A percentile compares a stretch with the other conserved stretches of the same genome.
phyloP scores from a whole-genome alignment of 2,888 invertebrate genomes.

The Neoitamus cyanurus region DNA sequence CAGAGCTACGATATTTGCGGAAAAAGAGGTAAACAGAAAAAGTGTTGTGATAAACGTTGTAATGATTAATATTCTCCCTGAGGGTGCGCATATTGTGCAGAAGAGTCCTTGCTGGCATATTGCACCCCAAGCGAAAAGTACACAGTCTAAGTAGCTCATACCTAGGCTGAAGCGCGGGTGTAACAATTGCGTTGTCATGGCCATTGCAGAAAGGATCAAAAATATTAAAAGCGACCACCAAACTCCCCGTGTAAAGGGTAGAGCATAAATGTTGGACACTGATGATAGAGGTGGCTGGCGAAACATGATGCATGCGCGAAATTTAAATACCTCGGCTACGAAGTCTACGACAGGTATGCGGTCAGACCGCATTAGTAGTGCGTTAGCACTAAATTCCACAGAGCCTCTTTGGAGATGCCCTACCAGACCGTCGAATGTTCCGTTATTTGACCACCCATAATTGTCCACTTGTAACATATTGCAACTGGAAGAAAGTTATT shows the following conservation, averaged over 20 bases:
- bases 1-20: constrained; percentile 74
- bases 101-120: constrained; percentile 74
- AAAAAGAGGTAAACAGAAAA: constrained; percentile 74
- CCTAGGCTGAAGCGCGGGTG: constrained; percentile 58
- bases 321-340: constrained; percentile 68
- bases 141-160: constrained; percentile 65
- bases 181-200: constrained; percentile 58
- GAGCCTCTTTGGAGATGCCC: constrained; percentile 70
- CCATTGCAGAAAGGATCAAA: constrained; percentile 58
- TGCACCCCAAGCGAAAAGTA: constrained; percentile 70
- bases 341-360: constrained; percentile 69
- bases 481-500: constrained; percentile 57
- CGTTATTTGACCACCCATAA: constrained; percentile 72
- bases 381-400: constrained; percentile 70
- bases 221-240: constrained; percentile 67
- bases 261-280: constrained; percentile 71
- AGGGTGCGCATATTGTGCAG: constrained; percentile 66
- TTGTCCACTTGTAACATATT: constrained; percentile 65
- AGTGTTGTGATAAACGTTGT: constrained; percentile 69
- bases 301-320: constrained; percentile 71
- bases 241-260: constrained; percentile 71
- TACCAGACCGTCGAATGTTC: constrained; percentile 70
- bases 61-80: constrained; percentile 70
- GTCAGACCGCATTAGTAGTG: constrained; percentile 70
- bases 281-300: constrained; percentile 73